phyloP scores from a whole-genome alignment of 30 jellyfish, hydroid and myxozoan species.

The Cassiopea andromeda region DNA sequence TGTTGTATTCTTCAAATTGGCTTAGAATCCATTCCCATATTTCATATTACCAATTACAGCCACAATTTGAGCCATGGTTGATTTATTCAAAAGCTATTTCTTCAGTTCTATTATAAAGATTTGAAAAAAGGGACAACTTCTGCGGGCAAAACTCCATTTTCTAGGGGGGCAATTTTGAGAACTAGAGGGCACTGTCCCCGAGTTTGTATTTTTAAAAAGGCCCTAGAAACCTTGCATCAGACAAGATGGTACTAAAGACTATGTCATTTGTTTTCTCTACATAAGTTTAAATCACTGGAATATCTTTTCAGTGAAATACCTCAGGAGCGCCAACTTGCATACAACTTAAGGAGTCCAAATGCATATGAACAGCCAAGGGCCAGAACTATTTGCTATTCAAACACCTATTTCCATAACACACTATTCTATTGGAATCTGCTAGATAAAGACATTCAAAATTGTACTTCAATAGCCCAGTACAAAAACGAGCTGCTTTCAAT shows the following conservation, averaged over 20 bases:
- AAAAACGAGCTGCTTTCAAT: background rate
- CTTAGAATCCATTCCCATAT: too few relatives aligned
- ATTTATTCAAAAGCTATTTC: too few relatives aligned
- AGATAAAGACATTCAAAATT: background rate
- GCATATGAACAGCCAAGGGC: background rate
- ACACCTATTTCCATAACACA: slow-evolving; percentile 2
- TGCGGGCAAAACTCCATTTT: too few relatives aligned
- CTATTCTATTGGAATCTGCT: background rate
- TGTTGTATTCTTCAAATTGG: too few relatives aligned
- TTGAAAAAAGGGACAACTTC: too few relatives aligned
- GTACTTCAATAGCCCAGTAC: background rate
- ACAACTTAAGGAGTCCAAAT: background rate
- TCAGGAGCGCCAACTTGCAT: background rate
- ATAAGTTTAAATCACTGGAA: background rate
- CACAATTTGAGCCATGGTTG: too few relatives aligned
- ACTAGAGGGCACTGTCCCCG: too few relatives aligned
- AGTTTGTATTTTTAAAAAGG: too few relatives aligned
- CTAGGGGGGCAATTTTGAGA: too few relatives aligned
- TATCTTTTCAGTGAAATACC: background rate
- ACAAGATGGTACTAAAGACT: background rate
- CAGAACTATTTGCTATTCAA: background rate
- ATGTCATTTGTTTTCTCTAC: background rate
- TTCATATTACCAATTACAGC: too few relatives aligned
- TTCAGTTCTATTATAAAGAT: too few relatives aligned
- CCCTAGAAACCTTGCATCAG: background rate